Conservation (phyloP, 2,797 vertebrate species). For the Orestias chungarensis region DNA sequence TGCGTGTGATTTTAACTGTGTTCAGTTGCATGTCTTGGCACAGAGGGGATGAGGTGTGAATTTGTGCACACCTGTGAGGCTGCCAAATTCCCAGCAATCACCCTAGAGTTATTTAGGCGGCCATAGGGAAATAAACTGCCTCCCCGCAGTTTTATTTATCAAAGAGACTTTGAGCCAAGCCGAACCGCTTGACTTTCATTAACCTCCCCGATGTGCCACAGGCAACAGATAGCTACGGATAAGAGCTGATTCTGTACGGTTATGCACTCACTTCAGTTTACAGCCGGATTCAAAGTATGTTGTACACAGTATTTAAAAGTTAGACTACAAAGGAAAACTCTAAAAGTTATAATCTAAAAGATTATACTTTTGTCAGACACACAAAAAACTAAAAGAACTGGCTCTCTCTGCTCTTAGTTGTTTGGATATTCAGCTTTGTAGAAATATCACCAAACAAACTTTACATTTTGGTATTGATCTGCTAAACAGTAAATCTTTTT, state of each 20-base stretch:
- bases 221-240: conserved; percentile 58
- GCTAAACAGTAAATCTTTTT: background rate
- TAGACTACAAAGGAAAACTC: conserved; percentile 13
- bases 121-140: conserved; percentile 65
- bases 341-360: conserved; percentile 4
- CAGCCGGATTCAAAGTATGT: conserved; percentile 22
- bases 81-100: conserved; percentile 52
- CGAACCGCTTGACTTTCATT: conserved; percentile 65
- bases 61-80: conserved; percentile 32
- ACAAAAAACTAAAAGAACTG: background rate
- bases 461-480: background rate
- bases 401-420: background rate
- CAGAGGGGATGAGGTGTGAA: conserved; percentile 11
- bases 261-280: conserved; percentile 49
- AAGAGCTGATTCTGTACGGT: conserved; percentile 52
- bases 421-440: background rate
- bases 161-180: conserved; percentile 63
- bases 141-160: conserved; percentile 72
- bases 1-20: conserved; percentile 14
- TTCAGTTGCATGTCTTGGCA: conserved; percentile 25
- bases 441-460: background rate
- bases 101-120: conserved; percentile 54
- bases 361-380: conserved; percentile 16
- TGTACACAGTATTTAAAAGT: conserved; percentile 26
- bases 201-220: conserved; percentile 58